These are phyloP conservation scores for Esox lucius DNA, from an alignment of 2,797 vertebrate genomes.

Conservation along the genomic window DNA sequence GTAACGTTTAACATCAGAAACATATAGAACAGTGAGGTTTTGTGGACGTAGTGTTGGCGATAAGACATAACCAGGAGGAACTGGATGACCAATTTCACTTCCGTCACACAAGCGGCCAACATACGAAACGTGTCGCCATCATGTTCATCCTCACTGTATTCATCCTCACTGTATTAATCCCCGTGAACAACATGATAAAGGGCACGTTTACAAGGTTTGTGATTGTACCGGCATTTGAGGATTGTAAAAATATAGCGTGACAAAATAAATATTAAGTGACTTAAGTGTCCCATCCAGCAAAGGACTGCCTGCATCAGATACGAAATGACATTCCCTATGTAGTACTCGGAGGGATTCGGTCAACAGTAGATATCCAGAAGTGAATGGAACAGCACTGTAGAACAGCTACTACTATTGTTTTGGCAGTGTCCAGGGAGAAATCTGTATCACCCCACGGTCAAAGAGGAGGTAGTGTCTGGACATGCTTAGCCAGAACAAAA, in stretches of 20 bases:
- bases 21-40: conserved; percentile 16
- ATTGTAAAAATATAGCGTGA: conserved; percentile 17
- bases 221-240: conserved; percentile 18
- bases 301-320: too few relatives aligned
- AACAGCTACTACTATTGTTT: neutral
- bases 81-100: neutral
- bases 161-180: conserved; percentile 3
- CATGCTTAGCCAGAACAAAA: neutral
- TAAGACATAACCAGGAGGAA: neutral
- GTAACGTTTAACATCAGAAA: conserved; percentile 19
- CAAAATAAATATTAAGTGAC: conserved; percentile 31
- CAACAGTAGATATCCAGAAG: neutral
- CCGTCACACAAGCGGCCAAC: neutral
- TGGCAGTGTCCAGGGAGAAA: neutral
- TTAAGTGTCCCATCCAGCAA: neutral
- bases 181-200: conserved; percentile 12
- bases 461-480: conserved; percentile 7
- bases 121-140: neutral
- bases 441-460: neutral
- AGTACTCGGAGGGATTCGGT: neutral
- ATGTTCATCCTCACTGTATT: neutral
- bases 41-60: conserved; percentile 18
- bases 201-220: neutral
- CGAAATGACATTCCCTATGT: too few relatives aligned
- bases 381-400: neutral